phyloP scores from a whole-genome alignment of 2,797 vertebrate species.

The Antrozous pallidus region DNA sequence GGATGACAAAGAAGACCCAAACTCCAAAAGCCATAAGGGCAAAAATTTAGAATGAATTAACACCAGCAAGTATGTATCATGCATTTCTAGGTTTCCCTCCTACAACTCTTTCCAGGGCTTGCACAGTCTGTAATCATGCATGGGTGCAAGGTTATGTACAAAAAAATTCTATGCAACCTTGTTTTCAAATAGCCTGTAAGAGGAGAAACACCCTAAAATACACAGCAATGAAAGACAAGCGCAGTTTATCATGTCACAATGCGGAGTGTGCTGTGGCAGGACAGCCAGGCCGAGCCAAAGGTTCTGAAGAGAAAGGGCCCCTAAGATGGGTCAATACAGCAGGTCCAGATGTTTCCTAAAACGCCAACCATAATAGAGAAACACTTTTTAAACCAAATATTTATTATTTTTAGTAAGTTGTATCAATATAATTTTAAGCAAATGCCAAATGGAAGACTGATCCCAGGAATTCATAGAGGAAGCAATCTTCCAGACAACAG shows the following conservation, averaged over 20 bases:
- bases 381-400: conserved; percentile 43
- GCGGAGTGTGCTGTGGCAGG: not conserved
- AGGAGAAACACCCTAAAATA: not conserved
- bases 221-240: not conserved
- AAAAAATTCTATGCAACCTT: not conserved
- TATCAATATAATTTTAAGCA: conserved; percentile 55
- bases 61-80: not conserved
- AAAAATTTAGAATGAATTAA: not conserved
- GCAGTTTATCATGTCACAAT: not conserved
- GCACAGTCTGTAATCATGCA: not conserved
- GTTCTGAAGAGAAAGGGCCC: not conserved
- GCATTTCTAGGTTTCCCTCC: not conserved
- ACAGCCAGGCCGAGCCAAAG: not conserved
- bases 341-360: not conserved
- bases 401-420: conserved; percentile 76
- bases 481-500: conserved; percentile 28
- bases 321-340: not conserved
- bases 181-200: not conserved
- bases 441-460: conserved; percentile 62
- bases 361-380: not conserved
- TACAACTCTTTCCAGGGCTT: not conserved
- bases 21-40: not conserved
- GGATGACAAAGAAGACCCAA: not conserved
- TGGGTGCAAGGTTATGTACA: not conserved
- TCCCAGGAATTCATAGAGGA: conserved; percentile 60